These are phyloP conservation scores for Chitala chitala DNA, from an alignment of 2,113 vertebrate species.

Conservation along the genomic window DNA sequence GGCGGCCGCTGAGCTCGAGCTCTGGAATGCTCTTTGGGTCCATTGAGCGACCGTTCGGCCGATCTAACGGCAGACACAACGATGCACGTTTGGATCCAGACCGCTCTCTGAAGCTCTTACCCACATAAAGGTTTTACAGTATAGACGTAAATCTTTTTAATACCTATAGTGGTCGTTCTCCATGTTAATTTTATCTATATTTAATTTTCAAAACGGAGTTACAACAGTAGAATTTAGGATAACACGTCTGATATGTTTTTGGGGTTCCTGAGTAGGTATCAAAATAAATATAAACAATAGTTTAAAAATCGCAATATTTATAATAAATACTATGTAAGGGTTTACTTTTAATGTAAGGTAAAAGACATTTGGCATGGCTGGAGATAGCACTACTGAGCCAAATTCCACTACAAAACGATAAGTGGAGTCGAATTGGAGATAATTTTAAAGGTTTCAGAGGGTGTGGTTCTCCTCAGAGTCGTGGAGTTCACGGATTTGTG, in stretches of 20 bases:
- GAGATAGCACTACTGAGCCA: conserved; percentile 31
- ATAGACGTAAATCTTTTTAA: no score
- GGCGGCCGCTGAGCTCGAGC: conserved; percentile 74
- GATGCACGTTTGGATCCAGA: neutral
- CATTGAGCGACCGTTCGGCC: conserved; percentile 69
- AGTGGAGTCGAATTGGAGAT: conserved; percentile 22
- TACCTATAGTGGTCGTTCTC: no score
- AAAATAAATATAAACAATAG: neutral
- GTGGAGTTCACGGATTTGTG: conserved; percentile 44
- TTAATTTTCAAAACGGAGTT: no score
- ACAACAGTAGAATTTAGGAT: no score
- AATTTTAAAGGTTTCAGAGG: conserved; percentile 1
- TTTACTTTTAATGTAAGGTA: neutral
- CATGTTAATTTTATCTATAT: no score
- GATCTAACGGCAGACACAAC: conserved; percentile 58
- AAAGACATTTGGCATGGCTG: neutral
- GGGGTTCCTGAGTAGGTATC: no score
- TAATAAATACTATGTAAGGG: neutral
- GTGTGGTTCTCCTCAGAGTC: conserved; percentile 35
- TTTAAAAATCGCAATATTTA: neutral
- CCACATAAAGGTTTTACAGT: no score
- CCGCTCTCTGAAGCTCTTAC: no score
- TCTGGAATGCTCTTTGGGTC: conserved; percentile 83
- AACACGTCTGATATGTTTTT: no score
- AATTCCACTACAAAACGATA: conserved; percentile 43